A percentile compares a stretch with the other conserved stretches of the same genome.
Evolutionary conservation across 92 coral and sea anemone genomes (phyloP).

Genomic region (Chrysogorgia sp.): DNA sequence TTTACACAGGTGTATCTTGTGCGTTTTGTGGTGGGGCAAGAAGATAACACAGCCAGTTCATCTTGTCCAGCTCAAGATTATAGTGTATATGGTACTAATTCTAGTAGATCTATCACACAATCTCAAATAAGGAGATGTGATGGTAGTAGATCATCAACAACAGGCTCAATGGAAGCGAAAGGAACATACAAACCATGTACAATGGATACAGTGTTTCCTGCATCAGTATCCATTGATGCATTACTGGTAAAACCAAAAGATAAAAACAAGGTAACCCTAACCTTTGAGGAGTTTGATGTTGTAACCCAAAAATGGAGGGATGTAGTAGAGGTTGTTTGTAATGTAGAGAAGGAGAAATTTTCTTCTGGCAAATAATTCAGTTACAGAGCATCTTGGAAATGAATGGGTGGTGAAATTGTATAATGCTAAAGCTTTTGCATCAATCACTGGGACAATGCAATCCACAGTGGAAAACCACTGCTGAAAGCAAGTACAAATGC

Average conservation of each 20-base stretch:
- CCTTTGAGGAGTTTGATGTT: slow-evolving; percentile 67
- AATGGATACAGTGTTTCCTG: slow-evolving; percentile 48
- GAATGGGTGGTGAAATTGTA: slow-evolving; percentile 57
- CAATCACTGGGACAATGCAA: slow-evolving; percentile 31
- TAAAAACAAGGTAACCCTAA: slow-evolving; percentile 42
- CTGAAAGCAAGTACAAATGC: slow-evolving; percentile 65
- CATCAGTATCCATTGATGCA: slow-evolving; percentile 47
- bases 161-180: slow-evolving; percentile 5
- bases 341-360: slow-evolving; percentile 60
- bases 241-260: slow-evolving; percentile 29
- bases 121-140: slow-evolving; percentile 1
- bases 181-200: slow-evolving; percentile 14
- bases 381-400: slow-evolving; percentile 15
- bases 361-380: slow-evolving; percentile 53
- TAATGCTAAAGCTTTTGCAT: slow-evolving; percentile 49
- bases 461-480: slow-evolving; percentile 54
- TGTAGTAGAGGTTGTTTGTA: slow-evolving; percentile 45
- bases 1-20: slow-evolving; percentile 39
- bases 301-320: slow-evolving; percentile 60
- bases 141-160: slow-evolving; percentile 18
- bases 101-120: slow-evolving; percentile 7
- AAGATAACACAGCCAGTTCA: slow-evolving; percentile 28
- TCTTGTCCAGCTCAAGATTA: slow-evolving; percentile 2
- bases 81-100: slow-evolving; percentile 18
- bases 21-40: slow-evolving; percentile 49